Evolutionary conservation across 2,888 invertebrate genomes (phyloP), one percentile per base, ranked within the genome.

Genomic region (Gymnocheta viridis): DNA sequence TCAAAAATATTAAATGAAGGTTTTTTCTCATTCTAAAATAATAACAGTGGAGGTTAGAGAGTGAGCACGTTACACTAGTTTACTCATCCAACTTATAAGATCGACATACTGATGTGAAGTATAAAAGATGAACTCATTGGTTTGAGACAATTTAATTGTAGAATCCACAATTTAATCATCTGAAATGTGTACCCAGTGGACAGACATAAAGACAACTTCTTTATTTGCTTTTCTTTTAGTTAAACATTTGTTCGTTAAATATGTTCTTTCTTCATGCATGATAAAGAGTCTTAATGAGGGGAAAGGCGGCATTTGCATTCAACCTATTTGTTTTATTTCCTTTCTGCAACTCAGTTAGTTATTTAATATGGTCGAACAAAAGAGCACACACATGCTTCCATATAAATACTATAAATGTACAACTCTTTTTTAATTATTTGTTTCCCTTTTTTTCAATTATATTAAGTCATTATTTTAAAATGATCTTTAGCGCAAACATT

Each of bases 391-490:
- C 24, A 27, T 56, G 29, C 10, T 14, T n/a, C 1, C 24, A 51
- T 51, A 1, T 49, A 1, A 4, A 22, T 17, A 24, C n/a, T 44
- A 6, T 10, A 17, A n/a, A 7, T 27, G 41, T 24, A 35, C 17
- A 83, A 76, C 70, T 76, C 70, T 70, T 70, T 82, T 38, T 64
- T 60, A 14, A 29, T 12, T 9, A 14, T n/a, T n/a, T n/a, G 5
- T 32, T 24, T 51, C 41, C 29, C 4, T 32, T 41, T 14, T 67
- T 67, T 60, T 14, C 4, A 44, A 67, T 60, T 77, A 70, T 78
- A 83, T 83, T 66, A 84, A 84, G 83, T 77, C 76, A 81, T 84
- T 67, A 77, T 72, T 54, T 44, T 77, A 80, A 84, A 67, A 47
- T 66, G 83, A 58, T 66, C 66, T 19, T 80, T 51, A 29, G 66